phyloP scores from a whole-genome alignment of 1,140 invertebrate species.

The Zeugodacus cucurbitae region DNA sequence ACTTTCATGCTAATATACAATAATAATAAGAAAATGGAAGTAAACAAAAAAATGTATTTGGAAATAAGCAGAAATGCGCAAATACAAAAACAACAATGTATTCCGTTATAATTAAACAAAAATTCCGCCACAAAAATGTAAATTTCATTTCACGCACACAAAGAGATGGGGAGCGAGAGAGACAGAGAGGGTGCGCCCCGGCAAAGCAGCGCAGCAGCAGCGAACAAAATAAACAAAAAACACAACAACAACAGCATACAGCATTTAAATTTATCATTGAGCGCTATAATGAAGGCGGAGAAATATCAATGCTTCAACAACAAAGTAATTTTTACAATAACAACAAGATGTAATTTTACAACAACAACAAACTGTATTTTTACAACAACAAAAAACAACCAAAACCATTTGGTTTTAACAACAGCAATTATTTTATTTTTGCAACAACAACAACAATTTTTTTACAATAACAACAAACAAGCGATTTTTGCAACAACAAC shows the following conservation, averaged over 20 bases:
- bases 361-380: too few species aligned
- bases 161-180: too few species aligned
- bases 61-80: background rate
- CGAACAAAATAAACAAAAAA: background rate
- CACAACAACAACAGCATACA: background rate
- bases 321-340: background rate
- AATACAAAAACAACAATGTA: background rate
- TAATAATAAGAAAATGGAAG: background rate
- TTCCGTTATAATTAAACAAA: background rate
- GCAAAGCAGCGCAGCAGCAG: background rate
- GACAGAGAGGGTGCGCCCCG: too few species aligned
- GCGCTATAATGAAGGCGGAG: background rate
- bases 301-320: background rate
- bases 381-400: background rate
- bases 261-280: background rate
- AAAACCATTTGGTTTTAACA: background rate
- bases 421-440: too few species aligned
- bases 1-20: background rate
- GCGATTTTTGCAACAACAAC: too few species aligned
- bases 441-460: background rate
- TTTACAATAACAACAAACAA: too few species aligned
- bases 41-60: conserved; percentile 6
- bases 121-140: background rate
- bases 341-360: too few species aligned
- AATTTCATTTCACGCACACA: background rate